Base-by-base conservation (phyloP, 2,888 invertebrate species). In the Hirudinaria manillensis region DNA sequence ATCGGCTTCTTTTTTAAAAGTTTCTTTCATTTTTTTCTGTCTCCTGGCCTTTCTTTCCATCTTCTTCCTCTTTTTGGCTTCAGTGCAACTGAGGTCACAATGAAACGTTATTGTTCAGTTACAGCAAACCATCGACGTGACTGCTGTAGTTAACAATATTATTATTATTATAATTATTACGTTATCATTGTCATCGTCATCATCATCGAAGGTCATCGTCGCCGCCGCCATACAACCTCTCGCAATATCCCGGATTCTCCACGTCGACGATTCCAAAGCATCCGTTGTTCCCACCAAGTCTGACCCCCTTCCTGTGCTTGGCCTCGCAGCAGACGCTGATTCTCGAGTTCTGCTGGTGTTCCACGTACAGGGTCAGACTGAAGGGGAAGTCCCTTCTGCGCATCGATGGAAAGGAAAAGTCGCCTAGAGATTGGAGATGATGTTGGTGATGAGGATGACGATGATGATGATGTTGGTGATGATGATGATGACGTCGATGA, bases 251-350 rank as follows among this genome's bases (percentile, higher is more conserved):
- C 10, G 76, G 78, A 19, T 85, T 86, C 38, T 80, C 79, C n/a
- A 86, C 82, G 27, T 78, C 79, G 2, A 83, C 77, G n/a, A 87
- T 79, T 51, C 83, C 82, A 79, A 87, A 87, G 76, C 84, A 84
- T 21, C 86, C 86, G 78, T 82, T 81, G 70, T 82, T 81, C 1
- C 86, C 85, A 6, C 86, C 86, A 4, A 87, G 81, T 72, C 82
- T 82, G 16, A 81, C 79, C 0, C 85, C 85, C 16, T 79, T 79
- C 13, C 78, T 79, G 79, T 87, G 86, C 72, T 85, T 83, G 79
- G 83, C 86, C 78, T 86, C 86, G 80, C 87, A 87, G 78, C 87
- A 87, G 0, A 85, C 82, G 79, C 85, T 86, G 70, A 87, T 80
- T 16, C 85, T 82, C 68, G 83, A 81, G 81, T 85, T 84, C 75